phyloP scores from a whole-genome alignment of 2,113 vertebrate genomes.

The Plecturocebus donacophilus region DNA sequence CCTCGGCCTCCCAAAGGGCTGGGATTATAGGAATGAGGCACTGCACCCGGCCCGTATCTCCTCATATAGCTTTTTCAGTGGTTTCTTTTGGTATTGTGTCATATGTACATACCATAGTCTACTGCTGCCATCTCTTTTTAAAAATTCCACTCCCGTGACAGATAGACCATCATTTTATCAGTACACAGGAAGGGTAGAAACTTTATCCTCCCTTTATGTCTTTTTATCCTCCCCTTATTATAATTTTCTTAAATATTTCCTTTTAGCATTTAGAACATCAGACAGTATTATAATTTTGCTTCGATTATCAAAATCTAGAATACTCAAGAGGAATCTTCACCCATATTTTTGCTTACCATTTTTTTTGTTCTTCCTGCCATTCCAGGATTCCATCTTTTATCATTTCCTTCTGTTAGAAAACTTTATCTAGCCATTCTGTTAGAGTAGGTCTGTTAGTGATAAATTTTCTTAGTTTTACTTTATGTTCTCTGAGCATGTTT shows the following conservation, averaged over 20 bases:
- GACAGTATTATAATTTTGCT: not conserved
- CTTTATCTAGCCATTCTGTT: not conserved
- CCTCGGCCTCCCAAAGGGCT: too few relatives aligned
- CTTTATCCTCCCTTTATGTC: not conserved
- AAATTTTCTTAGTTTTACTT: not conserved
- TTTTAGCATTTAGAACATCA: not conserved
- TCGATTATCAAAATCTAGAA: not conserved
- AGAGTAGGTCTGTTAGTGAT: not conserved
- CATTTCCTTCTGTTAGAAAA: not conserved
- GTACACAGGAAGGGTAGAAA: not conserved
- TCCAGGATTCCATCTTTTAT: not conserved
- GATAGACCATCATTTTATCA: not conserved
- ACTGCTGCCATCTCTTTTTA: not conserved
- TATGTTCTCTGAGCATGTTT: not conserved
- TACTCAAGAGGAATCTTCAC: not conserved
- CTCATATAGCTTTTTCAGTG: not conserved
- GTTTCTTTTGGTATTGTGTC: not conserved
- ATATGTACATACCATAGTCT: not conserved
- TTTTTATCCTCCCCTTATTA: not conserved
- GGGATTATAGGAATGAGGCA: too few relatives aligned
- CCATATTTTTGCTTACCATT: not conserved
- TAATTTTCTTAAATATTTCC: not conserved
- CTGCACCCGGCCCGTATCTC: not conserved
- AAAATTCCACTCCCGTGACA: not conserved
- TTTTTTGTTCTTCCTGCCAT: not conserved